Evolutionary conservation across 2,113 vertebrate genomes (phyloP).

Genomic region (Scytalopus superciliaris): DNA sequence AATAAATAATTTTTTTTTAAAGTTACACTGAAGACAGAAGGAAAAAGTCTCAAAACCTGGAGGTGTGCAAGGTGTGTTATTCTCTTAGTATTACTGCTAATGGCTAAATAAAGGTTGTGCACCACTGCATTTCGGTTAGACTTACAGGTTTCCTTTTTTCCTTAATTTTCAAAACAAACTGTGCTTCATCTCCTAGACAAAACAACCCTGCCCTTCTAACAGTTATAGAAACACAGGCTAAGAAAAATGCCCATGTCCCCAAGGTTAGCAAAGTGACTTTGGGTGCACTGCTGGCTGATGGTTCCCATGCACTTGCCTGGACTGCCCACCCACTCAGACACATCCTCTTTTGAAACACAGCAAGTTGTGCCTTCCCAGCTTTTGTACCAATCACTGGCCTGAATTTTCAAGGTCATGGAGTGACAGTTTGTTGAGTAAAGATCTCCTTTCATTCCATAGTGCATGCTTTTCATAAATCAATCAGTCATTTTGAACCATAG

Average conservation of each 20-base stretch:
- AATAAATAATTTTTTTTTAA: not conserved
- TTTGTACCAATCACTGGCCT: not conserved
- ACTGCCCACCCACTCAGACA: not conserved
- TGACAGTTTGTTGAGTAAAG: not conserved
- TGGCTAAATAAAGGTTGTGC: not conserved
- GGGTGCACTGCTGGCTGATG: not conserved
- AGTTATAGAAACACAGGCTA: not conserved
- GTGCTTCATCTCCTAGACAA: not conserved
- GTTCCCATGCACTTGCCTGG: accelerated
- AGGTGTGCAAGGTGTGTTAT: not conserved
- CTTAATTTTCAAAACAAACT: not conserved
- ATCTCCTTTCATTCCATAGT: not conserved
- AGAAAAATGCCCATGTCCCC: not conserved
- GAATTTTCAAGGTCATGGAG: constrained; percentile 24
- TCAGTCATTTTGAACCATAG: not conserved
- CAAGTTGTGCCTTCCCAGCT: not conserved
- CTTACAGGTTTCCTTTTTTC: not conserved
- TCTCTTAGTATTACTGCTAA: not conserved
- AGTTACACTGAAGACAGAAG: not conserved
- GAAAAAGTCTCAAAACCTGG: not conserved
- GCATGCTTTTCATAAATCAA: constrained; percentile 23
- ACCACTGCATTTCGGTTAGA: not conserved
- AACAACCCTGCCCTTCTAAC: not conserved
- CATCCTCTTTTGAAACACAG: not conserved
- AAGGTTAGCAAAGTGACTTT: not conserved